Evolutionary conservation across 2,113 vertebrate genomes (phyloP).

Genomic region (Regulus satrapa): DNA sequence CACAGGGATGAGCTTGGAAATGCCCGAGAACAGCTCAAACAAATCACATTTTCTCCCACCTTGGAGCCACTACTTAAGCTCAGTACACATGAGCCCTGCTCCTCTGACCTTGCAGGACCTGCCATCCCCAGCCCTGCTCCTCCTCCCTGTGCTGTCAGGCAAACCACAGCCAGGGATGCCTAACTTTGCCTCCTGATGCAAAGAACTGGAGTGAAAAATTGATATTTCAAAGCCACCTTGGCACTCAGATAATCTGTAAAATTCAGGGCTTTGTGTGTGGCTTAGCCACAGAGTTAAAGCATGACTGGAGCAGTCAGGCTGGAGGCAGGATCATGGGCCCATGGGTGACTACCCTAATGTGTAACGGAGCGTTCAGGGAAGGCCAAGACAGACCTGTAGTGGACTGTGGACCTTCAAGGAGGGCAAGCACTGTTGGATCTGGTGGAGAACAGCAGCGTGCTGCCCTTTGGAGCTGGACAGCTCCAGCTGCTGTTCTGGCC

Average conservation of each 20-base stretch:
- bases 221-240: not conserved
- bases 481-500: not conserved
- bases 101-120: not conserved
- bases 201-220: not conserved
- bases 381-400: not conserved
- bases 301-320: not conserved
- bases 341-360: not conserved
- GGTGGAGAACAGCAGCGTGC: not conserved
- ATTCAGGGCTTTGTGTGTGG: not conserved
- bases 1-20: conserved; percentile 43
- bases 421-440: not conserved
- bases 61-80: conserved; percentile 35
- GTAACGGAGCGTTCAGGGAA: fast-evolving
- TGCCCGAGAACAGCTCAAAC: conserved; percentile 44
- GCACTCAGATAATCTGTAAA: not conserved
- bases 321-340: not conserved
- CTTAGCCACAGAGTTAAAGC: not conserved
- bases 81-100: not conserved
- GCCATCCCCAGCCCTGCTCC: not conserved
- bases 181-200: not conserved
- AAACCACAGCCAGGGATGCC: not conserved
- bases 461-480: not conserved
- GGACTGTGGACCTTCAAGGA: not conserved
- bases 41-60: conserved; percentile 40
- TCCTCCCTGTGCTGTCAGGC: not conserved